phyloP scores from a whole-genome alignment of 2,113 vertebrate species.

The Dasyurus viverrinus region DNA sequence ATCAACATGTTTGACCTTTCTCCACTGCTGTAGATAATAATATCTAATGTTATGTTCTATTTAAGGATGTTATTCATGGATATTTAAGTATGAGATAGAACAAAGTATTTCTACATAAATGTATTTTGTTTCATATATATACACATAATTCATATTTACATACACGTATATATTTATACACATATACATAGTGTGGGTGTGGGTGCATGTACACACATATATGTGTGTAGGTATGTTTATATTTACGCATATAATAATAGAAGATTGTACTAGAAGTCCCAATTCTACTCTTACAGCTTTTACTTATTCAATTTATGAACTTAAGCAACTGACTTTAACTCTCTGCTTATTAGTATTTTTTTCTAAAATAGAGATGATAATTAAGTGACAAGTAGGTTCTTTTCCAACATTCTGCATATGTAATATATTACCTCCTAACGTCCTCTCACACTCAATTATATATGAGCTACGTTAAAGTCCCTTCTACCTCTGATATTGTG shows the following conservation, averaged over 20 bases:
- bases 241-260: background rate
- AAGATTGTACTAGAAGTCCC: background rate
- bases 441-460: background rate
- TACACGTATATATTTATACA: too few relatives aligned
- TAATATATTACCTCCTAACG: background rate
- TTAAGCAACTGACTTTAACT: background rate
- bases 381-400: background rate
- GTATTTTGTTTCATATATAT: too few relatives aligned
- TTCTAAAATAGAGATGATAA: background rate
- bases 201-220: background rate
- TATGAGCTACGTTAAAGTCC: background rate
- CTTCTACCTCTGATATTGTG: background rate
- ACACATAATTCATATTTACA: too few relatives aligned
- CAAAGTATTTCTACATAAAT: background rate
- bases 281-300: background rate
- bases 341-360: background rate
- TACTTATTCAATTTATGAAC: background rate
- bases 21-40: background rate
- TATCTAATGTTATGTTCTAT: background rate
- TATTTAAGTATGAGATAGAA: background rate
- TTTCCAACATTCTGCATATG: background rate
- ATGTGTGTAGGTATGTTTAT: background rate
- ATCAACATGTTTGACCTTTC: background rate
- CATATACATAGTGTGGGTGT: too few relatives aligned
- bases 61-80: background rate